These are phyloP conservation scores for Liasis olivaceus DNA, from an alignment of 2,797 vertebrate genomes.

Conservation along the genomic window DNA sequence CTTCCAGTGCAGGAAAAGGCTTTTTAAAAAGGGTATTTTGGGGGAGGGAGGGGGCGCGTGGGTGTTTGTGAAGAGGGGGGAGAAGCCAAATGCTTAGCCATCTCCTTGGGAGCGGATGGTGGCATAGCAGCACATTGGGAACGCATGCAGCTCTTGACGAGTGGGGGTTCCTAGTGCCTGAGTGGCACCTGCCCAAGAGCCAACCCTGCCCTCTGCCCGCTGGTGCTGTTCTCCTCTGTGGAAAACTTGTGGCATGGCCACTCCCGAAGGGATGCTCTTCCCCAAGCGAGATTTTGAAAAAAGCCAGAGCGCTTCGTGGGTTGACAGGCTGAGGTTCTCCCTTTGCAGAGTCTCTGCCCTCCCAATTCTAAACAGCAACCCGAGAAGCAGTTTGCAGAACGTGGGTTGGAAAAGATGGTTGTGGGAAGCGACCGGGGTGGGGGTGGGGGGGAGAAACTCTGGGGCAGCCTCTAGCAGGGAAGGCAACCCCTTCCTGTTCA, in stretches of 20 bases:
- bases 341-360: not conserved
- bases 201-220: not conserved
- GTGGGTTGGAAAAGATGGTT: not conserved
- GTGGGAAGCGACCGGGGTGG: not conserved
- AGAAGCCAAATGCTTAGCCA: not conserved
- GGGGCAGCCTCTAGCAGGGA: not conserved
- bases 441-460: not conserved
- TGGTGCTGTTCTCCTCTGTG: not conserved
- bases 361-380: not conserved
- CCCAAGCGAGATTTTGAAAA: not conserved
- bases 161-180: not conserved
- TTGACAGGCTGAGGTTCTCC: not conserved
- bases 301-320: not conserved
- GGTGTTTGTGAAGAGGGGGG: not conserved
- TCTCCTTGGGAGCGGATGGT: not conserved
- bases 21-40: not conserved
- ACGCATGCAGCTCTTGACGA: not conserved
- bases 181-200: not conserved
- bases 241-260: not conserved
- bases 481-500: not conserved
- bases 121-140: not conserved
- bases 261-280: not conserved
- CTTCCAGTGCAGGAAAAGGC: conserved; percentile 43
- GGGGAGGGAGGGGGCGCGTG: not conserved
- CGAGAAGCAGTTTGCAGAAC: not conserved